Percentiles rank a stretch among this genome's conserved stretches.
These are phyloP conservation scores for Dioctria linearis DNA, from an alignment of 2,888 invertebrate genomes.

Conservation along the genomic window DNA sequence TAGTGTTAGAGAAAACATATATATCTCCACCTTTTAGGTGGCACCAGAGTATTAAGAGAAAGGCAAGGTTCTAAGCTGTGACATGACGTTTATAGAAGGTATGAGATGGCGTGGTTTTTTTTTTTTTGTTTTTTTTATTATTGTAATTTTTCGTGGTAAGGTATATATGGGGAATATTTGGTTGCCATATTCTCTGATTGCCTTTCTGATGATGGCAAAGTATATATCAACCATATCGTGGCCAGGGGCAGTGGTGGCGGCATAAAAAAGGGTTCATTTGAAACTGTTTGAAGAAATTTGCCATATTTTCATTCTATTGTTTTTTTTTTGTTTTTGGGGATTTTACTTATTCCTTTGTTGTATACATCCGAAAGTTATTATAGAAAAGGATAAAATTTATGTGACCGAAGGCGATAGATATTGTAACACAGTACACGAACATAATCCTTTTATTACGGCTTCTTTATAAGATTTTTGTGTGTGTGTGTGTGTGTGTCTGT, in stretches of 20 bases:
- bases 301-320: slow-evolving; percentile 32
- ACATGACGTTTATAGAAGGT: neutral
- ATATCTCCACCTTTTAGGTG: slow-evolving; percentile 2
- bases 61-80: slow-evolving; percentile 34
- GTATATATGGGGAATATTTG: slow-evolving; percentile 14
- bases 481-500: too few relatives aligned
- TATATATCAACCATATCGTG: neutral
- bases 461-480: too few relatives aligned
- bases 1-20: slow-evolving; percentile 23
- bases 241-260: neutral
- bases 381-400: slow-evolving; percentile 22
- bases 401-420: neutral
- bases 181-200: slow-evolving; percentile 30
- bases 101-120: neutral
- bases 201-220: neutral
- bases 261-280: neutral
- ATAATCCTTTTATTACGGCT: neutral
- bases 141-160: neutral
- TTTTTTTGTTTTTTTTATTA: neutral
- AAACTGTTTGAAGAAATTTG: slow-evolving; percentile 38
- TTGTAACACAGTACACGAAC: neutral
- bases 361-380: slow-evolving; percentile 10
- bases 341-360: slow-evolving; percentile 35
- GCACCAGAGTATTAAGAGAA: slow-evolving; percentile 6
- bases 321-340: neutral